Conservation (phyloP, 2,797 vertebrate genomes). For the Chelmon rostratus region DNA sequence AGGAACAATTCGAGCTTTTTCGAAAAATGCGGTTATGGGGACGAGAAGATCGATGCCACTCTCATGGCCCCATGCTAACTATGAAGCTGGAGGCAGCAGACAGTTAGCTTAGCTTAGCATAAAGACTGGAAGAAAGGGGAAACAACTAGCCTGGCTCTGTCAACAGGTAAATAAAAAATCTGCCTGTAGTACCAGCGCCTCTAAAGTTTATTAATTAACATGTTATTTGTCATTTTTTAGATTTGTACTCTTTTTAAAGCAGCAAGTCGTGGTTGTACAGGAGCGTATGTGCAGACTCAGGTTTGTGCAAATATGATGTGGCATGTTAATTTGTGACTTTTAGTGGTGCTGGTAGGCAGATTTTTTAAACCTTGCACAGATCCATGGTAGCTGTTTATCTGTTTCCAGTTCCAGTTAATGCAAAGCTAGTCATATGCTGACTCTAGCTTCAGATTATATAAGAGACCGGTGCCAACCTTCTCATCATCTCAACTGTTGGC, state of each 20-base stretch:
- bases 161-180: not conserved
- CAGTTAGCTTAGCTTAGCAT: not conserved
- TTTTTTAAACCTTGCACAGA: not conserved
- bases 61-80: not conserved
- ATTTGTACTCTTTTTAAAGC: not conserved
- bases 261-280: not conserved
- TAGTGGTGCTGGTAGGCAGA: not conserved
- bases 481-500: not conserved
- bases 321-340: constrained; percentile 19
- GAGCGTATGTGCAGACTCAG: not conserved
- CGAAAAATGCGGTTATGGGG: not conserved
- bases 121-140: not conserved
- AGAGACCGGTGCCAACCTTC: not conserved
- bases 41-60: not conserved
- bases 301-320: not conserved
- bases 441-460: not conserved
- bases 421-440: not conserved
- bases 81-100: not conserved
- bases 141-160: not conserved
- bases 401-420: not conserved
- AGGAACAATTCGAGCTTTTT: not conserved
- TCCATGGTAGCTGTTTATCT: not conserved
- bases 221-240: not conserved
- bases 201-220: not conserved
- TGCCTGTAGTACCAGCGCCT: not conserved